Percentiles rank a stretch among this genome's conserved stretches.
These are phyloP conservation scores for Drosophila willistoni DNA, from an alignment of 1,140 invertebrate species.

Conservation along the genomic window DNA sequence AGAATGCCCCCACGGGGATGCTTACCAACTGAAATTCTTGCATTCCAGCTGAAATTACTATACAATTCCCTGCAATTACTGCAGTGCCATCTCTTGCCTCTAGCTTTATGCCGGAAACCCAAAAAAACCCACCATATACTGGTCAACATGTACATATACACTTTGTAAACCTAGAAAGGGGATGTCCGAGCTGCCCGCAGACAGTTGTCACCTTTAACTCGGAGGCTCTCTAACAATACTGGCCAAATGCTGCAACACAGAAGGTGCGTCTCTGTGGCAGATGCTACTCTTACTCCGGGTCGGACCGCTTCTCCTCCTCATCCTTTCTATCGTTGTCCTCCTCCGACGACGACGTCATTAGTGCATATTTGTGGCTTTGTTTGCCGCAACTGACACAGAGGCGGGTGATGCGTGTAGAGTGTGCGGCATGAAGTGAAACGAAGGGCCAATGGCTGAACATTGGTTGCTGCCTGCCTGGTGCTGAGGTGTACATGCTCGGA, in stretches of 20 bases:
- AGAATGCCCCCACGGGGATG: neutral
- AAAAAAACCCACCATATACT: neutral
- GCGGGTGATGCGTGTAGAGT: constrained; percentile 2
- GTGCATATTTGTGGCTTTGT: constrained; percentile 83
- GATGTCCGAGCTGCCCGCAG: constrained; percentile 8
- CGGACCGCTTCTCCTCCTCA: too few species aligned
- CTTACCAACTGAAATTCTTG: constrained; percentile 2
- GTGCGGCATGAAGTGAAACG: neutral
- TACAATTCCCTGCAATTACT: constrained; percentile 12
- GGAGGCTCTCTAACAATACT: constrained; percentile 16
- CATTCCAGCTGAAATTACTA: constrained; percentile 1
- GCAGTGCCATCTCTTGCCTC: neutral
- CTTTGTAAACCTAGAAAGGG: neutral
- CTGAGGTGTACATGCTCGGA: constrained; percentile 71
- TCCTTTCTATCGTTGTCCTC: too few species aligned
- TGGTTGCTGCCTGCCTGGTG: neutral
- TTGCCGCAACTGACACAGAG: constrained; percentile 69
- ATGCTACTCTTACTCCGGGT: constrained; percentile 18
- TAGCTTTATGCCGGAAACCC: neutral
- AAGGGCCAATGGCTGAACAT: too few species aligned
- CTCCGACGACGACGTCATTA: constrained; percentile 71
- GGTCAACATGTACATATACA: neutral
- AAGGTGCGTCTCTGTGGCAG: constrained; percentile 21
- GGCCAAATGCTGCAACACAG: constrained; percentile 14
- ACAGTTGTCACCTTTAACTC: constrained; percentile 46